Conservation (phyloP, 2,888 invertebrate genomes). For the Drymonia ruficornis region DNA sequence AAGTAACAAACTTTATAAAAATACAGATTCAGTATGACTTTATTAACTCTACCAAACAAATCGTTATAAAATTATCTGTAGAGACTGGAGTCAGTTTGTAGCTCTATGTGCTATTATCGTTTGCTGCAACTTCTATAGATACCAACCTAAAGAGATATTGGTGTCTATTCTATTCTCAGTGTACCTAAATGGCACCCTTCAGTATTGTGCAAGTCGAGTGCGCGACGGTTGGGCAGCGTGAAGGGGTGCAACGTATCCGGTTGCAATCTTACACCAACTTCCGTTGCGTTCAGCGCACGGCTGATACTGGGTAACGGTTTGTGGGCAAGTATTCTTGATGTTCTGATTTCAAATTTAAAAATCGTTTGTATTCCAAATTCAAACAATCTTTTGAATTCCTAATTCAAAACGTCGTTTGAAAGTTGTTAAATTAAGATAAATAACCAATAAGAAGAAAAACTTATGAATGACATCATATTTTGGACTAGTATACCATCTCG, state of each 20-base stretch:
- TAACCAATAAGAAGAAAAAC: too few species aligned
- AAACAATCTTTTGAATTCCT: too few species aligned
- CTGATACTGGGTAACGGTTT: slow-evolving; percentile 23
- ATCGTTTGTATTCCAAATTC: too few species aligned
- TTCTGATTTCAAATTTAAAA: not conserved
- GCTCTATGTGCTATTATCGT: too few species aligned
- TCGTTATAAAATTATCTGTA: too few species aligned
- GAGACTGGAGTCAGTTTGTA: too few species aligned
- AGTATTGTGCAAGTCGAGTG: slow-evolving; percentile 52
- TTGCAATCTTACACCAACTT: slow-evolving; percentile 78
- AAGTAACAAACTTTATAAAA: too few species aligned
- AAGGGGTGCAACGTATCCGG: slow-evolving; percentile 70
- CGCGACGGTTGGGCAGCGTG: slow-evolving; percentile 41
- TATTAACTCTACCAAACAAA: too few species aligned
- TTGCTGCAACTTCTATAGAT: too few species aligned
- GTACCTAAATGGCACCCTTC: not conserved
- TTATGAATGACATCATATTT: not conserved
- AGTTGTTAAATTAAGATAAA: too few species aligned
- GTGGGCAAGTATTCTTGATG: slow-evolving; percentile 21
- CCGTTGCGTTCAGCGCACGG: slow-evolving; percentile 45
- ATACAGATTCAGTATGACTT: too few species aligned
- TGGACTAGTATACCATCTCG: slow-evolving; percentile 24
- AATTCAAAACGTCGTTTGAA: too few species aligned
- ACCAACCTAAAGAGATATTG: not conserved
- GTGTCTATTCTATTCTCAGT: not conserved